phyloP scores from a whole-genome alignment of 2,888 invertebrate species.

The Pachydiplax longipennis region DNA sequence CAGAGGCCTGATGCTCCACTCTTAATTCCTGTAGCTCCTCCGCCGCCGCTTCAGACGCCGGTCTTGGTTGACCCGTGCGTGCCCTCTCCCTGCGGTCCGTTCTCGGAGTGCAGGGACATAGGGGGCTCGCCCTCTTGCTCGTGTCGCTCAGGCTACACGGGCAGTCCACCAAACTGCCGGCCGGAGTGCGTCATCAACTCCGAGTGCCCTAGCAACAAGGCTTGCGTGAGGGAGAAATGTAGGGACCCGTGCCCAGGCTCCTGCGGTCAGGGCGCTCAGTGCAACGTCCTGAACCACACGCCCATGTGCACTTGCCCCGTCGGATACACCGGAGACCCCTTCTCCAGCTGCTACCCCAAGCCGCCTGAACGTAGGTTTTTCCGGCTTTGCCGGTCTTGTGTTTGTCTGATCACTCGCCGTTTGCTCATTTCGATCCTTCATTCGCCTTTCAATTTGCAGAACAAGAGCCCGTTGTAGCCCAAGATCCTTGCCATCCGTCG shows the following conservation, averaged over 20 bases:
- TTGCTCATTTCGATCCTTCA: not conserved
- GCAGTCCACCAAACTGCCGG: conserved; percentile 75
- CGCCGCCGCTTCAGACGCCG: conserved; percentile 50
- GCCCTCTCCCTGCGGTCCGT: conserved; percentile 72
- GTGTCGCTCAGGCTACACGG: conserved; percentile 72
- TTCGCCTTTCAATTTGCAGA: conserved; percentile 30
- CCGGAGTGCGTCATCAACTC: conserved; percentile 75
- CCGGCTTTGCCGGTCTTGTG: not conserved
- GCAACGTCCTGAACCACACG: conserved; percentile 62
- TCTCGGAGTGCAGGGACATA: conserved; percentile 71
- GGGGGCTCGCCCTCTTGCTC: conserved; percentile 70
- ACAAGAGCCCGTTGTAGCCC: conserved; percentile 52
- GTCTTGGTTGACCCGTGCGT: conserved; percentile 51
- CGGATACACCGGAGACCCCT: conserved; percentile 77
- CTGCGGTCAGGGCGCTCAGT: conserved; percentile 64
- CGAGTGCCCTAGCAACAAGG: conserved; percentile 68
- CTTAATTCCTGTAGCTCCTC: conserved; percentile 46
- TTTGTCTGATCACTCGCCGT: not conserved
- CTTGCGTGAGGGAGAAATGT: conserved; percentile 66
- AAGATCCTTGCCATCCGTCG: conserved; percentile 76
- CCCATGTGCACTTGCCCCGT: conserved; percentile 67
- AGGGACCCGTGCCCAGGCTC: conserved; percentile 66
- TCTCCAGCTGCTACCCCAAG: conserved; percentile 64
- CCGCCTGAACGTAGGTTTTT: conserved; percentile 55
- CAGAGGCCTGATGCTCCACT: not conserved